phyloP scores from a whole-genome alignment of 2,888 invertebrate species.

The Dyspetes luteomarginatus region DNA sequence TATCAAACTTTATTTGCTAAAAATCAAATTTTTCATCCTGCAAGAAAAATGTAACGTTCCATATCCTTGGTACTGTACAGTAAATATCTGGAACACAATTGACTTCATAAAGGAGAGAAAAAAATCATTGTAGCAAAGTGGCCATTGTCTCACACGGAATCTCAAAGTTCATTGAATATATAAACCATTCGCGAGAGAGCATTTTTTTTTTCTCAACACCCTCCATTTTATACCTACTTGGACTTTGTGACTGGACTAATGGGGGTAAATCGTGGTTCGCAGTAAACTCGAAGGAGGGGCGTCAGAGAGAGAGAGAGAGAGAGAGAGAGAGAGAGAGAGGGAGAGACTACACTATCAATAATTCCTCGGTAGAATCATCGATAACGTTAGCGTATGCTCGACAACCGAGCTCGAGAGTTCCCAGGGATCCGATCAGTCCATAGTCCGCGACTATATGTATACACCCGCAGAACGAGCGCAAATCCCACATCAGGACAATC shows the following conservation, averaged over 20 bases:
- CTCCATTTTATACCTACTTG: background rate
- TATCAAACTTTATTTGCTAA: too few relatives aligned
- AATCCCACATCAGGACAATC: slow-evolving; percentile 53
- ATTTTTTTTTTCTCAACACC: slow-evolving; percentile 1
- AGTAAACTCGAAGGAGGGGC: background rate
- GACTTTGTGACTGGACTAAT: slow-evolving; percentile 61
- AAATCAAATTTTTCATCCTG: too few relatives aligned
- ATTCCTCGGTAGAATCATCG: slow-evolving; percentile 60
- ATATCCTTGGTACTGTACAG: too few relatives aligned
- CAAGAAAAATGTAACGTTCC: too few relatives aligned
- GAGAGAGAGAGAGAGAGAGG: background rate
- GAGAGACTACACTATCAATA: slow-evolving; percentile 48
- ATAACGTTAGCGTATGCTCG: slow-evolving; percentile 43
- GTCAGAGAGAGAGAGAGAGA: background rate
- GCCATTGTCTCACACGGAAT: slow-evolving; percentile 22
- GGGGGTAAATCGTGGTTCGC: slow-evolving; percentile 50
- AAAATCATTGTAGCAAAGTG: slow-evolving; percentile 17
- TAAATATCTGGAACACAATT: slow-evolving; percentile 38
- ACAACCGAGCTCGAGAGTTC: slow-evolving; percentile 19
- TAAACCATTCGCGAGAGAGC: slow-evolving; percentile 21
- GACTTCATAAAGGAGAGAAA: background rate
- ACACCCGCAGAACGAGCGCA: slow-evolving; percentile 15
- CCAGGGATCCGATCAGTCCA: slow-evolving; percentile 55
- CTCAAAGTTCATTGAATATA: slow-evolving; percentile 37
- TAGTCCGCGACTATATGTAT: too few relatives aligned